Base-by-base conservation (phyloP, 1,140 invertebrate species). In the Cylas formicarius region DNA sequence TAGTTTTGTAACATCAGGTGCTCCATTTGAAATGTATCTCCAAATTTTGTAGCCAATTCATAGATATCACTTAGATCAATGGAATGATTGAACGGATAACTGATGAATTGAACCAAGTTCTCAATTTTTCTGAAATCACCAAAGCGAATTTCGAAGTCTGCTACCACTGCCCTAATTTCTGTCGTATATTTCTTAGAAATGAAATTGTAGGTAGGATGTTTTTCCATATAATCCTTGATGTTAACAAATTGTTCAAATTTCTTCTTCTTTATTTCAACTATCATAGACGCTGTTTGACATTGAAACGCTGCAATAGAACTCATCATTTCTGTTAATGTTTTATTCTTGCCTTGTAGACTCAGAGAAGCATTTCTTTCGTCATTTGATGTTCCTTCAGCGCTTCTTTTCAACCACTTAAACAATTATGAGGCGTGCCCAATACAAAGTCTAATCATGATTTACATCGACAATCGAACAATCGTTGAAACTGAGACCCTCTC, bases 241-340 rank as follows among this genome's bases (percentile, higher is more conserved):
- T 37, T 37, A 14, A 21, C 20, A 37, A 23, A 37, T 37, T 21
- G 35, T 20, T 39, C 24, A 43, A 33, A 17, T 22, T 23, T 43
- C 27, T 43, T 32, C 21, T 43, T 43, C 26, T 8, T 17, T 17
- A 16, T 21, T 9, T 43, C 40, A 32, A 43, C 28, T 43, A 33
- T 43, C 18, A 43, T 33, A 41, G 29, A 43, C 7, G 20, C 17
- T 34, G 40, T 22, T 43, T 43, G 29, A 43, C 31, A 23, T 43
- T 34, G n/a, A 3, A 34, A 43, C 7, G 29, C 31, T 22, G 14
- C 27, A 38, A 50, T 38, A 28, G 17, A 22, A 34, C 41, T 55
- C 52, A 57, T 57, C 19, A 52, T 62, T 53, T 57, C 45, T 49
- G 54, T 50, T 33, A 57, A 13, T 51, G 35, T 41, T 32, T 50